Conservation (phyloP, 2,888 invertebrate genomes). For the Synanthedon formicaeformis region DNA sequence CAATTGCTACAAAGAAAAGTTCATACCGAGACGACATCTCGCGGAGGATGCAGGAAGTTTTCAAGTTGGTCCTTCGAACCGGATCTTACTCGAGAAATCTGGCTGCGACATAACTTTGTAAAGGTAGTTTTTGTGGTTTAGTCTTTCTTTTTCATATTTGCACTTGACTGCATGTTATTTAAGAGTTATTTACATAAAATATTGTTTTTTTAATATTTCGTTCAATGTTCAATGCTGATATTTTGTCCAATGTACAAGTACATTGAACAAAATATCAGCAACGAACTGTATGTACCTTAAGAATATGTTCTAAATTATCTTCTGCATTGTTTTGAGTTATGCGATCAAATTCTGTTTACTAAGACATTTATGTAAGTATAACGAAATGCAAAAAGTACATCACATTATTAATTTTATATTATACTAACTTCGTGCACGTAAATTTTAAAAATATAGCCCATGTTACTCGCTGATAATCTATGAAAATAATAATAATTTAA, state of each 20-base stretch:
- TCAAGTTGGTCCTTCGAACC: slow-evolving; percentile 25
- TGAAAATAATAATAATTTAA: too few species aligned
- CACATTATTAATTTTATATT: too few species aligned
- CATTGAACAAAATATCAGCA: too few species aligned
- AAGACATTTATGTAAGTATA: not conserved
- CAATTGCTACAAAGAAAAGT: slow-evolving; percentile 34
- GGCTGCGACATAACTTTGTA: not conserved
- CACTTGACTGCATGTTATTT: not conserved
- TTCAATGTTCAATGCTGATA: too few species aligned
- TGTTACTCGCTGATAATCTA: too few species aligned
- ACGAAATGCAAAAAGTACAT: not conserved
- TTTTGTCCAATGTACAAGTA: too few species aligned
- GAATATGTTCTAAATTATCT: too few species aligned
- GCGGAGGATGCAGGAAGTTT: slow-evolving; percentile 21
- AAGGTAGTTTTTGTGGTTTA: not conserved
- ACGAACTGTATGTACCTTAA: too few species aligned
- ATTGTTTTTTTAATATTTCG: too few species aligned
- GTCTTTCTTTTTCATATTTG: not conserved
- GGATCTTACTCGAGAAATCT: slow-evolving; percentile 7
- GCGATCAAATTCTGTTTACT: not conserved
- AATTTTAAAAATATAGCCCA: too few species aligned
- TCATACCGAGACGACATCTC: slow-evolving; percentile 22
- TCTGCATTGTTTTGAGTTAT: not conserved
- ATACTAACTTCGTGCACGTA: too few species aligned
- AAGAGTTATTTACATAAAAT: too few species aligned